Percentiles rank a stretch among this genome's conserved stretches.
These are phyloP conservation scores for Tipula confusa DNA, from an alignment of 2,888 invertebrate genomes.

Conservation along the genomic window DNA sequence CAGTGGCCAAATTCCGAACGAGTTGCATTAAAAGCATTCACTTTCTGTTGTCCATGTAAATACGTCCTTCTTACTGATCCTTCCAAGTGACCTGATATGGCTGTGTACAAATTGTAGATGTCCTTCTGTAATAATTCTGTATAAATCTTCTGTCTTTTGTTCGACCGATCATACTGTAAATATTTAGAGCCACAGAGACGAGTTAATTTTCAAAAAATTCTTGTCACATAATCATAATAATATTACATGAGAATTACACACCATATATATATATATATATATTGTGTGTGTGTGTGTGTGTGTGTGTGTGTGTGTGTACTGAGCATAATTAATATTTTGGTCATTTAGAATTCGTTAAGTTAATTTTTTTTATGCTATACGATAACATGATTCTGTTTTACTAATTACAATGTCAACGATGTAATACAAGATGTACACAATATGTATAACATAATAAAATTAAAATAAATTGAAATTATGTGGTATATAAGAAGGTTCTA, in stretches of 20 bases:
- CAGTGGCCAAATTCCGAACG: too few relatives aligned
- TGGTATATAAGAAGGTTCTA: not conserved
- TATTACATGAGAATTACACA: slow-evolving; percentile 9
- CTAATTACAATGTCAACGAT: slow-evolving; percentile 20
- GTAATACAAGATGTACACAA: slow-evolving; percentile 6
- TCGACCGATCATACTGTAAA: too few relatives aligned
- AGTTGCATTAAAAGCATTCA: too few relatives aligned
- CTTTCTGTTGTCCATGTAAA: too few relatives aligned
- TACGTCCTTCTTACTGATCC: too few relatives aligned
- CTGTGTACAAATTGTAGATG: too few relatives aligned
- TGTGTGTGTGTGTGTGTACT: not conserved
- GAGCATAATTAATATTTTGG: slow-evolving; percentile 7
- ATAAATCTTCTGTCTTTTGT: too few relatives aligned
- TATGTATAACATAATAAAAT: not conserved
- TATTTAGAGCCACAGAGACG: too few relatives aligned
- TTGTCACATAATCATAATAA: slow-evolving; percentile 25
- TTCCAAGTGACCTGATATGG: too few relatives aligned
- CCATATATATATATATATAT: not conserved
- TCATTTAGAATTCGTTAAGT: slow-evolving; percentile 12
- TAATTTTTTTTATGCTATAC: not conserved
- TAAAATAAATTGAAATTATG: not conserved
- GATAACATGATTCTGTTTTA: slow-evolving; percentile 3
- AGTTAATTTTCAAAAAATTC: slow-evolving; percentile 12
- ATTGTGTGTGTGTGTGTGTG: too few relatives aligned
- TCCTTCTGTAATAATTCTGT: too few relatives aligned